Base-by-base conservation (phyloP, 1,140 invertebrate species). In the Babylonia areolata region DNA sequence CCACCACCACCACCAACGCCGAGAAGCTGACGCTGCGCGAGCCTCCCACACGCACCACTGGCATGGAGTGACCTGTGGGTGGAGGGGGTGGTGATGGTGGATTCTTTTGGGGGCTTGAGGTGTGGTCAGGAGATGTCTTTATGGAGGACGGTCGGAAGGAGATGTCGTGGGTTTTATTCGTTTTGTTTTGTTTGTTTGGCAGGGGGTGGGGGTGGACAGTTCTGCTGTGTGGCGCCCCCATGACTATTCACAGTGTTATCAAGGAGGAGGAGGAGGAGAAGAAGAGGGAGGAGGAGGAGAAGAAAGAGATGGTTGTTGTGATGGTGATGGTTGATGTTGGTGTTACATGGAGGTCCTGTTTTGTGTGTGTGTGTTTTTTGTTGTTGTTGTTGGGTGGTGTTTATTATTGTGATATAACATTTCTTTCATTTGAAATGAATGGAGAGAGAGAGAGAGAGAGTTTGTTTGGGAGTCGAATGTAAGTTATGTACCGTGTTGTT, bases 11-110 rank as follows among this genome's bases (percentile, higher is more conserved):
- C 9, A 15, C 42, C 5, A n/a, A n/a, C 3, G 84, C 85, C 33
- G 88, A 89, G 39, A 85, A 86, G 78, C 77, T 89, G n/a, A 85
- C 46, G 15, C 77, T 89, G 51, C 51, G 86, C 17, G 87, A 89
- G 31, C 82, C 85, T 2, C 35, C 64, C 1, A 85, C 85, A 1
- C 42, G 87, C 1, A 88, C 87, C 23, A 75, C 79, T 5, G 58
- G 85, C 31, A 28, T 54, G 46, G 51, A 78, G 35, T 69, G 54
- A 79, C 15, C 11, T 3, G 37, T 64, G 51, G 23, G 9, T 2
- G 12, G 28, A 23, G 64, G 9, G 33, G 33, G 64, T 0, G 46
- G 46, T 51, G 17, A 3, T n/a, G n/a, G n/a, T n/a, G n/a, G 9
- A 33, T 15, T 9, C 82, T 17, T 37, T 71, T 0, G 64, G 31